A percentile compares a stretch with the other conserved stretches of the same genome.
Conservation (phyloP, 2,113 vertebrate genomes). For the Nematolebias whitei region DNA sequence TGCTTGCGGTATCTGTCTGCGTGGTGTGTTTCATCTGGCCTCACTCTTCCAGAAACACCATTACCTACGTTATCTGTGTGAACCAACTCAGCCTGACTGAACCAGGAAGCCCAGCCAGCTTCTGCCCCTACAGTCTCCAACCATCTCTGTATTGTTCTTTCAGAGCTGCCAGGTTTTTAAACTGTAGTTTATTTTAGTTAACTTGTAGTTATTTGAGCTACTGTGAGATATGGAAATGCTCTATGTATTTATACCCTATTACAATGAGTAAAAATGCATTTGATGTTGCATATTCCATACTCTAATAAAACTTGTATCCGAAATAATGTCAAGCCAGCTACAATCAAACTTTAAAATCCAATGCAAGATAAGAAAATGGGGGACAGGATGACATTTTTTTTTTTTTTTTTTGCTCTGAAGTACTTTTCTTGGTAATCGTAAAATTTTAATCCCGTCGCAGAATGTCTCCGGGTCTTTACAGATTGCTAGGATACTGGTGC, state of each 20-base stretch:
- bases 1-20: constrained; percentile 86
- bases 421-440: constrained; percentile 73
- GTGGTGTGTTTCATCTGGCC: constrained; percentile 89
- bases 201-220: constrained; percentile 15
- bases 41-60: constrained; percentile 91
- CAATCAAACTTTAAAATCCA: constrained; percentile 23
- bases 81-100: constrained; percentile 76
- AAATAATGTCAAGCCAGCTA: neutral
- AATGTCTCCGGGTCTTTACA: constrained; percentile 79
- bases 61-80: constrained; percentile 88
- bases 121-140: constrained; percentile 43
- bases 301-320: neutral
- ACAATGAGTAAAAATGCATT: neutral
- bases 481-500: constrained; percentile 81
- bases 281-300: neutral
- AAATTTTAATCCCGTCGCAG: constrained; percentile 80
- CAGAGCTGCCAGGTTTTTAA: constrained; percentile 10
- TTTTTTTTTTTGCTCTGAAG: constrained; percentile 57
- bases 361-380: constrained; percentile 26
- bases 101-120: constrained; percentile 58
- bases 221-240: neutral
- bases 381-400: constrained; percentile 47
- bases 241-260: neutral
- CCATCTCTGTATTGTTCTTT: constrained; percentile 33
- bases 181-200: constrained; percentile 34